Evolutionary conservation across 2,113 vertebrate genomes (phyloP), one percentile per base, ranked within the genome.

Genomic region (Rissa tridactyla): DNA sequence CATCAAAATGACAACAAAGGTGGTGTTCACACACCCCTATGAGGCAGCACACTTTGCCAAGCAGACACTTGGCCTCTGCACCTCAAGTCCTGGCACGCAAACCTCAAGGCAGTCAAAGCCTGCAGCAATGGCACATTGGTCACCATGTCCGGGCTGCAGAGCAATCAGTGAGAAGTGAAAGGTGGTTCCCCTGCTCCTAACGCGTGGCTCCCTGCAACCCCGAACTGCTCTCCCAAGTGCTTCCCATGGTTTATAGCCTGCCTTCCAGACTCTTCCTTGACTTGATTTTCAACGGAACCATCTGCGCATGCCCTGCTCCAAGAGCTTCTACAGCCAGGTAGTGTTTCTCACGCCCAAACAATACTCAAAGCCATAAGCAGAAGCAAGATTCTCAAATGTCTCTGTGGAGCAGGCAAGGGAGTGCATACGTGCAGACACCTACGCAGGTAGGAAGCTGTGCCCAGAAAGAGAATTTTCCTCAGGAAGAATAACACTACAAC

Each of bases 381-480:
- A 58, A 75, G 64, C 36, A 62, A 69, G 42, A 44, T 30, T 66
- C 86, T 42, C 36, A 19, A 47, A n/a, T 2, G 20, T 44, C 58
- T 60, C 38, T 49, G 23, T 34, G 51, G 57, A 75, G 40, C 44
- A 16, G 14, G 32, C 30, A 32, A 21, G 10, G 17, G 3, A n/a
- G 13, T 6, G 23, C 51, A 14, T 2, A 19, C 0, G 0, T 32
- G 32, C 22, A 46, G 34, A 10, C 49, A 89, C 22, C 14, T 10
- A 23, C 21, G n/a, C 38, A 44, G 54, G 46, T 1, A 61, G 49
- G 23, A 1, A 60, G 20, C 62, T 88, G 32, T 26, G 46, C 60
- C 57, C 61, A 84, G 23, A 25, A 86, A 77, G 36, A 70, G 54
- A 61, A 60, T 40, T 21, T 16, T 88, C 80, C 58, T 75, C 40